Conservation (phyloP, 2,888 invertebrate species). For the Nyleta sp. region DNA sequence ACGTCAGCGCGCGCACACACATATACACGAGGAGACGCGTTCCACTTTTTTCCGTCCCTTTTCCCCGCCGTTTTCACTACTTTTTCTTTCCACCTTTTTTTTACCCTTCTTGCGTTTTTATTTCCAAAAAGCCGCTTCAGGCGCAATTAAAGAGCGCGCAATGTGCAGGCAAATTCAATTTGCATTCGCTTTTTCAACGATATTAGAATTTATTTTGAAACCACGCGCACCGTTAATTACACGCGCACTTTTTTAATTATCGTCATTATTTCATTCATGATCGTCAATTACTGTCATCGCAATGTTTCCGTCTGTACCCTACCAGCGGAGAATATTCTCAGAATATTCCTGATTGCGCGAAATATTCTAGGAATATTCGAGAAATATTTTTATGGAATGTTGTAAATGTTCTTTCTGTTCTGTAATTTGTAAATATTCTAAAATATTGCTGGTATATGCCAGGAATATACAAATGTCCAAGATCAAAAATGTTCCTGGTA, state of each 20-base stretch:
- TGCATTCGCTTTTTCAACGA: constrained; percentile 37
- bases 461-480: too few relatives aligned
- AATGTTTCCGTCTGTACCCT: constrained; percentile 1
- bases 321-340: too few relatives aligned
- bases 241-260: constrained; percentile 7
- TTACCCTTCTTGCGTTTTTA: too few relatives aligned
- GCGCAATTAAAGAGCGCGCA: constrained; percentile 59
- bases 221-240: constrained; percentile 7
- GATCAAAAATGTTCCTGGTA: too few relatives aligned
- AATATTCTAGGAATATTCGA: too few relatives aligned
- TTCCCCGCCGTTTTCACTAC: constrained; percentile 10
- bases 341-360: too few relatives aligned
- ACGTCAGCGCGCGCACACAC: constrained; percentile 37
- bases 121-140: constrained; percentile 34
- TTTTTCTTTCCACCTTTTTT: too few relatives aligned
- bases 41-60: constrained; percentile 44
- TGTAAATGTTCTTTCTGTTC: too few relatives aligned
- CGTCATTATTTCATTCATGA: constrained; percentile 13
- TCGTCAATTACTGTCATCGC: constrained; percentile 21
- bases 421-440: too few relatives aligned
- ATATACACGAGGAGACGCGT: constrained; percentile 31
- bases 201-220: constrained; percentile 24
- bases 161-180: constrained; percentile 52
- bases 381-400: too few relatives aligned
- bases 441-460: too few relatives aligned